phyloP scores from a whole-genome alignment of 2,797 vertebrate genomes.

The Bradypodion ventrale region DNA sequence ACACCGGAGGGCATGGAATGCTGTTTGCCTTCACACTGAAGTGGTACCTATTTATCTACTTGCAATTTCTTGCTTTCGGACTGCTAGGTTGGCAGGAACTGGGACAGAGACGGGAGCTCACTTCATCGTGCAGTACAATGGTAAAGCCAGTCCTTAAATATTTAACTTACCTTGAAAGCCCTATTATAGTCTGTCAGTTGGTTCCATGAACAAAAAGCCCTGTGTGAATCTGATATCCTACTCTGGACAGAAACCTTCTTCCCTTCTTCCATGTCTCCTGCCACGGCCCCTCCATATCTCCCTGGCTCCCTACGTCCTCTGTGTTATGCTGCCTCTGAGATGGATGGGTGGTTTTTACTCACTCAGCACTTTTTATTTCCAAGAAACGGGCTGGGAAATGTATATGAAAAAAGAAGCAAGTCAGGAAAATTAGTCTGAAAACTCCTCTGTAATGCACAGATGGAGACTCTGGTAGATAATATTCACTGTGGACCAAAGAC shows the following conservation, averaged over 20 bases:
- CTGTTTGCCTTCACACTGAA: no score
- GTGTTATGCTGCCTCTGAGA: conserved; percentile 30
- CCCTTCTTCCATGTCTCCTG: background rate
- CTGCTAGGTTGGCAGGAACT: no score
- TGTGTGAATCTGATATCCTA: background rate
- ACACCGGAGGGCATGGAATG: no score
- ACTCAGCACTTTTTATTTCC: conserved; percentile 37
- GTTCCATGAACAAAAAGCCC: background rate
- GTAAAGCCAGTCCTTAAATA: no score
- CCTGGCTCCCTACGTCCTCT: background rate
- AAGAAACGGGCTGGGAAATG: conserved; percentile 30
- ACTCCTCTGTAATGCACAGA: background rate
- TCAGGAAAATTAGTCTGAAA: conserved; percentile 39
- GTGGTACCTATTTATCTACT: no score
- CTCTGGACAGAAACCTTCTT: background rate
- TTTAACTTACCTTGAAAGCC: no score
- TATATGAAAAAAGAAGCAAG: conserved; percentile 29
- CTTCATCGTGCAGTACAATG: no score
- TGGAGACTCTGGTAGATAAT: background rate
- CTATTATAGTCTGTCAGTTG: no score
- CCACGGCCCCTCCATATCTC: background rate
- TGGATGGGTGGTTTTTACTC: conserved; percentile 21
- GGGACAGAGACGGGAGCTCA: no score
- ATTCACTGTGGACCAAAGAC: background rate
- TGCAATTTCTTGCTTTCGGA: no score